These are phyloP conservation scores for Villa cingulata DNA, from an alignment of 2,888 invertebrate genomes.

Conservation along the genomic window DNA sequence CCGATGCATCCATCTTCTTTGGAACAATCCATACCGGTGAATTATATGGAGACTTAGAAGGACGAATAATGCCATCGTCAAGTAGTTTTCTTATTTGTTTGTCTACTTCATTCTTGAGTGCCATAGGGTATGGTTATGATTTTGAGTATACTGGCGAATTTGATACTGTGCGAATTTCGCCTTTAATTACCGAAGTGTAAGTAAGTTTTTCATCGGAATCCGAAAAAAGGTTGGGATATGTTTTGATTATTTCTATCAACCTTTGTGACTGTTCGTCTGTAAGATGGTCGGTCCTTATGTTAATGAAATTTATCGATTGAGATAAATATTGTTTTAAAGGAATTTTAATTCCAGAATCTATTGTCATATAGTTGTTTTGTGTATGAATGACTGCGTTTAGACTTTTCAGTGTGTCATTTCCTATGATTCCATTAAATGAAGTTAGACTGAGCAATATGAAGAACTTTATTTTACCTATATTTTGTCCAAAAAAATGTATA, in stretches of 20 bases:
- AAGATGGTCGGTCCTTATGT: not conserved
- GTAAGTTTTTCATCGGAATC: slow-evolving; percentile 1
- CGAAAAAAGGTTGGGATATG: not conserved
- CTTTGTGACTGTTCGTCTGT: not conserved
- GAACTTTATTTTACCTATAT: not conserved
- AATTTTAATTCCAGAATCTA: not conserved
- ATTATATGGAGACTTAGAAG: slow-evolving; percentile 1
- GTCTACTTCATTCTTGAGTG: slow-evolving; percentile 4
- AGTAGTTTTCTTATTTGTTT: slow-evolving; percentile 8
- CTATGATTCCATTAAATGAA: slow-evolving; percentile 1
- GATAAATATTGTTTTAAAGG: not conserved
- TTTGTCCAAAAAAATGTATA: slow-evolving; percentile 7
- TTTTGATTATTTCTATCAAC: not conserved
- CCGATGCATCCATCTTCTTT: no score
- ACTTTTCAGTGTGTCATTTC: not conserved
- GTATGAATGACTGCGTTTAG: not conserved
- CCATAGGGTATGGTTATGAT: slow-evolving; percentile 6
- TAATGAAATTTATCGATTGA: not conserved
- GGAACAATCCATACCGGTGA: no score
- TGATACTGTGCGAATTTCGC: slow-evolving; percentile 3
- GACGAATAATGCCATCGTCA: slow-evolving; percentile 6
- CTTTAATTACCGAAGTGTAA: not conserved
- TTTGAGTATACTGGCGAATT: slow-evolving; percentile 4
- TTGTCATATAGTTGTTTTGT: not conserved
- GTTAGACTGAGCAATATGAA: not conserved